Evolutionary conservation across 2,113 vertebrate genomes (phyloP), one percentile per base, ranked within the genome.

Genomic region (Chrysemys picta): DNA sequence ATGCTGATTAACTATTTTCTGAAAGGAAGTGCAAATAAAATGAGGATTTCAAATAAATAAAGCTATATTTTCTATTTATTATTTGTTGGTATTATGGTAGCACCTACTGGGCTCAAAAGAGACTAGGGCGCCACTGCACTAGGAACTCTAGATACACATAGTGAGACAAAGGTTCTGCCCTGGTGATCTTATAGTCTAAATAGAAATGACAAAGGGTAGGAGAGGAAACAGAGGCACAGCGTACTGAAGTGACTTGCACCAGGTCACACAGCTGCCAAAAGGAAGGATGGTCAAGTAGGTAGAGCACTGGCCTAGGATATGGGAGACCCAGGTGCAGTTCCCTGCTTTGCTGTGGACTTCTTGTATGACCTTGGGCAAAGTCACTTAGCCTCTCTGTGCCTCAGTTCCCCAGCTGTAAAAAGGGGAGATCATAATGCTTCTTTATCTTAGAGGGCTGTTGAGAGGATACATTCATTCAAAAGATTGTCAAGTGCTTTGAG

Each of bases 1-100:
- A 5, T 84, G 31, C 7, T 93, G 84, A 97, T 95, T 91, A 96
- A 96, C 82, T 85, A 59, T 80, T 13, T 95, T 94, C 89, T 91
- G 89, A 93, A 90, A 93, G 91, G 65, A 19, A 91, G 86, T 29
- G 27, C 31, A 59, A 38, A 21, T 19, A 21, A 21, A 69, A 69
- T 3, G 16, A 72, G 19, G 17, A 72, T 38, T 75, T 75, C 16
- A 75, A 75, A 38, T 38, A 42, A 75, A 75, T 25, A 42, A 24
- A 75, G 17, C 69, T 42, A 75, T 38, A 24, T 75, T 38, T 42
- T 75, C 38, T 42, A 42, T 75, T 21, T 75, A 75, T 75, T 42
- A 65, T 35, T 35, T 65, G 17, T 42, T 75, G 16, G 13, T 69
- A n/a, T 69, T n/a, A 35, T n/a, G 62, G 35, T 72, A n/a, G 65